These are phyloP conservation scores for Stenchaetothrips biformis DNA, from an alignment of 2,888 invertebrate genomes.

Conservation along the genomic window DNA sequence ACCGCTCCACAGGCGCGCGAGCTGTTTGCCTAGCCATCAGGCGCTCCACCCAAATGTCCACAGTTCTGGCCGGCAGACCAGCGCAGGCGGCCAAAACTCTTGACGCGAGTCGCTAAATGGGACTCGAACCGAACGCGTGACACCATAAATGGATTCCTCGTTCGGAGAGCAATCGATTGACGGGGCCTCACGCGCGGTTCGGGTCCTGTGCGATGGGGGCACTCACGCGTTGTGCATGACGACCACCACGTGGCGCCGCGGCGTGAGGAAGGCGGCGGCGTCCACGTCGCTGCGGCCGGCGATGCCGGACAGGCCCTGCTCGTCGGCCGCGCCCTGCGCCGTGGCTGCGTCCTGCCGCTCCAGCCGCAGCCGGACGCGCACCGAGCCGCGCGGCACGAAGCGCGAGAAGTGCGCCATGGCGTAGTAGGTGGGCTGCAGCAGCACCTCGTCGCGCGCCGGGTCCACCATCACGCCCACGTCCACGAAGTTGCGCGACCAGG, in stretches of 20 bases:
- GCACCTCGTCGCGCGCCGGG: slow-evolving; percentile 61
- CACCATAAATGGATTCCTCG: too few species aligned
- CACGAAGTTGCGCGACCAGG: slow-evolving; percentile 70
- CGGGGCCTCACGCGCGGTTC: neutral
- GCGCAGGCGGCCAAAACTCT: too few species aligned
- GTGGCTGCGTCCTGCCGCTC: slow-evolving; percentile 36
- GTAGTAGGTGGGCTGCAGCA: slow-evolving; percentile 87
- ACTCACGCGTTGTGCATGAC: slow-evolving; percentile 56
- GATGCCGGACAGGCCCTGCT: slow-evolving; percentile 37
- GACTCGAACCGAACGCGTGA: too few species aligned
- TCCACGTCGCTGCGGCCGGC: slow-evolving; percentile 41
- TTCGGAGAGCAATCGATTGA: too few species aligned
- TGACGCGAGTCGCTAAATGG: too few species aligned
- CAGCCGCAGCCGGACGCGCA: slow-evolving; percentile 43
- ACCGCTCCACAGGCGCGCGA: neutral
- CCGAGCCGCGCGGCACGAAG: slow-evolving; percentile 61
- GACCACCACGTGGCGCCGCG: slow-evolving; percentile 50
- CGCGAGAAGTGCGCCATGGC: slow-evolving; percentile 74
- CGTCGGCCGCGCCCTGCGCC: slow-evolving; percentile 33
- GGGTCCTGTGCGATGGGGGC: neutral
- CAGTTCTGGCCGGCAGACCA: too few species aligned
- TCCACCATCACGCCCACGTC: slow-evolving; percentile 74
- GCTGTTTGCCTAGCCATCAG: neutral
- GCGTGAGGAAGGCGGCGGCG: slow-evolving; percentile 52
- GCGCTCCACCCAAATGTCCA: too few species aligned